A percentile compares a stretch with the other conserved stretches of the same genome.
Evolutionary conservation across 2,888 invertebrate species (phyloP).

Genomic region (Pristionchus exspectatus): DNA sequence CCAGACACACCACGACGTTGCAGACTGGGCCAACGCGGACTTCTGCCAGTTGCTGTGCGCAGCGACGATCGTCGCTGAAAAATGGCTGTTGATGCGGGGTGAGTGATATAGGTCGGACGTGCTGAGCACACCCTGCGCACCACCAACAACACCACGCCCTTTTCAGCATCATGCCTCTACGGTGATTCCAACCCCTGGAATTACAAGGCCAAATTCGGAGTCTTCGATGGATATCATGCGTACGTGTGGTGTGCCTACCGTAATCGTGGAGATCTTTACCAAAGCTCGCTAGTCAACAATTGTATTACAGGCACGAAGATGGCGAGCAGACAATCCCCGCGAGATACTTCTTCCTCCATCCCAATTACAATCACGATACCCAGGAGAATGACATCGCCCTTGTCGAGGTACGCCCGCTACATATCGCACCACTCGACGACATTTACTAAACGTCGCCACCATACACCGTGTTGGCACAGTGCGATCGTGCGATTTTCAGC

Average conservation of each 20-base stretch:
- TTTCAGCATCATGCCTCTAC: constrained; percentile 59
- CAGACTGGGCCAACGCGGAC: not conserved
- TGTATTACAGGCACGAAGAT: constrained; percentile 35
- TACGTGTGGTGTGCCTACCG: not conserved
- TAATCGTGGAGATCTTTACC: not conserved
- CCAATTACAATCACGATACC: constrained; percentile 52
- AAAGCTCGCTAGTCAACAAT: not conserved
- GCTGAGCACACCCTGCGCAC: not conserved
- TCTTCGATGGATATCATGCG: constrained; percentile 57
- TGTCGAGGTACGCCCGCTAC: constrained; percentile 55
- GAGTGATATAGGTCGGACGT: not conserved
- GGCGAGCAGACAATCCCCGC: constrained; percentile 57
- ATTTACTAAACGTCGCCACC: not conserved
- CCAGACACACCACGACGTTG: too few relatives aligned
- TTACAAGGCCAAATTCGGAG: constrained; percentile 61
- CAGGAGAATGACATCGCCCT: constrained; percentile 58
- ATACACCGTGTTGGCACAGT: too few relatives aligned
- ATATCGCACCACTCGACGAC: not conserved
- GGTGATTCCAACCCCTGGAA: constrained; percentile 40
- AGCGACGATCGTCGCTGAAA: not conserved
- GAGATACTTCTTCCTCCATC: constrained; percentile 58
- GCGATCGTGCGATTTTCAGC: not conserved
- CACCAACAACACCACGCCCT: not conserved
- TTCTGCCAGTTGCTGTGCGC: not conserved
- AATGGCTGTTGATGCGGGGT: constrained; percentile 13